A percentile compares a stretch with the other conserved stretches of the same genome.
phyloP scores from a whole-genome alignment of 2,113 vertebrate species.

The Riparia riparia region DNA sequence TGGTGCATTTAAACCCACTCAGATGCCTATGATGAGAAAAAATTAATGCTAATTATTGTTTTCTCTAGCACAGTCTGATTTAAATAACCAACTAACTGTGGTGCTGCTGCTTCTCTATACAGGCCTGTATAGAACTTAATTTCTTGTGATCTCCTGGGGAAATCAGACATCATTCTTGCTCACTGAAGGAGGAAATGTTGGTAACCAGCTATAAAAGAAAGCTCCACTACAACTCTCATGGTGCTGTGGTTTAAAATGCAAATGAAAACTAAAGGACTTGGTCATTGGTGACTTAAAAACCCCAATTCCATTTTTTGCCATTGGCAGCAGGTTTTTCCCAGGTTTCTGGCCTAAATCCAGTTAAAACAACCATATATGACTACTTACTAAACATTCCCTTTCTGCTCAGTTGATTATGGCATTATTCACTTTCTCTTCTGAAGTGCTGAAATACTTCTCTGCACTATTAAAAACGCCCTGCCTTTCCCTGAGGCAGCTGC shows the following conservation, averaged over 20 bases:
- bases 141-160: neutral
- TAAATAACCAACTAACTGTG: neutral
- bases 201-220: neutral
- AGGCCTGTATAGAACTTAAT: neutral
- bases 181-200: neutral
- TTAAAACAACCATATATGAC: neutral
- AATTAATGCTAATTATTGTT: neutral
- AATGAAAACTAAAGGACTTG: neutral
- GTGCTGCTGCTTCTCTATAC: neutral
- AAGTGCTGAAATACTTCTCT: constrained; percentile 20
- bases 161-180: neutral
- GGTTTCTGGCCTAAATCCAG: constrained; percentile 24
- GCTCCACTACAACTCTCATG: neutral
- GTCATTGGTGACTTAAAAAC: neutral
- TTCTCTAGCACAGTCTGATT: neutral
- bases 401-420: constrained; percentile 18
- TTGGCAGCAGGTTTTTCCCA: neutral
- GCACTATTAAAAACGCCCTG: neutral
- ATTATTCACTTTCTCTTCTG: constrained; percentile 31
- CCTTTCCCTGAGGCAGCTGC: neutral
- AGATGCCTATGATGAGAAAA: neutral
- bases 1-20: neutral
- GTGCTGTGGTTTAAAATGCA: neutral
- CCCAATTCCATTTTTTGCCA: neutral
- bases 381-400: constrained; percentile 25